phyloP scores from a whole-genome alignment of 2,888 invertebrate genomes.

The Hyles lineata region DNA sequence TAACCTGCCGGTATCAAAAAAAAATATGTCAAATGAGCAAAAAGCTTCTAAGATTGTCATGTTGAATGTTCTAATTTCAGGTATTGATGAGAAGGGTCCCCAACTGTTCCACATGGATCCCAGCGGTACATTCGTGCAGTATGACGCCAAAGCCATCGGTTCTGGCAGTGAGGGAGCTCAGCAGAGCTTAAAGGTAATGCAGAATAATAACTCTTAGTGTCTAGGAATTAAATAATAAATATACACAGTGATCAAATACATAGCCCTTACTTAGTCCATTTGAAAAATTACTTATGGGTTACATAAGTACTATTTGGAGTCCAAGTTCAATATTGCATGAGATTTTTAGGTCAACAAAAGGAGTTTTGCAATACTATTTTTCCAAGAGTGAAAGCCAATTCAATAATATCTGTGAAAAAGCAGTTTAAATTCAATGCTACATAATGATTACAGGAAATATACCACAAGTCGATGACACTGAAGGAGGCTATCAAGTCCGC shows the following conservation, averaged over 20 bases:
- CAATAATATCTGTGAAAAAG: background rate
- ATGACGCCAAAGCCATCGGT: slow-evolving; percentile 99
- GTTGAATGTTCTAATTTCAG: slow-evolving; percentile 52
- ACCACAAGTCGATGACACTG: slow-evolving; percentile 94
- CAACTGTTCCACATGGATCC: slow-evolving; percentile 99
- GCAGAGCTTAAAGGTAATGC: slow-evolving; percentile 89
- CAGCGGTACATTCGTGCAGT: slow-evolving; percentile 98
- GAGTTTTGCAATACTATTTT: too few relatives aligned
- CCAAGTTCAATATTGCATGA: too few relatives aligned
- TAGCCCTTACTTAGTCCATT: too few relatives aligned
- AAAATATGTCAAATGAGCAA: background rate
- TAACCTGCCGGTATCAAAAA: too few relatives aligned
- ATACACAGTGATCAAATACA: too few relatives aligned
- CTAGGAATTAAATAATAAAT: background rate
- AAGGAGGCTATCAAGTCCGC: slow-evolving; percentile 96
- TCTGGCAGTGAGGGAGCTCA: slow-evolving; percentile 99
- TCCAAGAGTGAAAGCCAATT: too few relatives aligned
- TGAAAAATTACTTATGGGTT: too few relatives aligned
- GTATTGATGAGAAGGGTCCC: slow-evolving; percentile 96
- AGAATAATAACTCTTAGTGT: background rate
- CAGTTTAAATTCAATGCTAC: slow-evolving; percentile 5
- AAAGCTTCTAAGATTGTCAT: background rate
- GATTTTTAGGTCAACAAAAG: too few relatives aligned
- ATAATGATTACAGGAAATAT: slow-evolving; percentile 83
- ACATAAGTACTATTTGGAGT: too few relatives aligned